Evolutionary conservation across 2,888 invertebrate genomes (phyloP), one percentile per base, ranked within the genome.

Genomic region (Hypselothyrea guttata): DNA sequence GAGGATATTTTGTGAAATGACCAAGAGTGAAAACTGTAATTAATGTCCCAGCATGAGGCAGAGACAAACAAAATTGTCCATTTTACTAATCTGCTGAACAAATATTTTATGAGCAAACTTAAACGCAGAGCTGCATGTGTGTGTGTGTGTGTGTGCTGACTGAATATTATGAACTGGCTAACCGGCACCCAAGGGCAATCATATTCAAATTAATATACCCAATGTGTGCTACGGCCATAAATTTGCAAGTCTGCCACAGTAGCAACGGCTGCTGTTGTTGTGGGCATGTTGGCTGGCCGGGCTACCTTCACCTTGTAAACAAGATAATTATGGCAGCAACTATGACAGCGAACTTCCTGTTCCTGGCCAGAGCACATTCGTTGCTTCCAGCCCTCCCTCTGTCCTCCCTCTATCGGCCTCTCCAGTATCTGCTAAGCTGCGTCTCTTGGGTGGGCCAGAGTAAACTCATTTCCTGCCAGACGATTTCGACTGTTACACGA

Each of bases 181-280:
- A 52, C 62, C 82, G 58, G 61, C 53, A 58, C 60, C 75, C 84
- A 67, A 64, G 69, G 75, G 66, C 81, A 82, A 86, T 82, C 86
- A 82, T 86, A 86, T 82, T 86, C 86, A 82, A 82, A 86, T 82
- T 82, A 82, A 82, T 82, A 86, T 82, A 84, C 83, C 85, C 83
- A 86, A 86, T 82, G 85, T 82, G 77, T 84, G 84, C 71, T 69
- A 59, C 52, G 67, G 83, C 61, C 86, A 82, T 82, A 82, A 84
- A 81, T 86, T 86, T 81, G 54, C 51, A 64, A 76, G 38, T 31
- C 61, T 40, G 38, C 30, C 51, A 34, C 60, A 49, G 64, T 46
- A 47, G 53, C 57, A 62, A 42, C 44, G 40, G 49, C 15, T 47
- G 51, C 34, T 54, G 51, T 53, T 48, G 53, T 33, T 49, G 46